Evolutionary conservation across 2,113 vertebrate species (phyloP), one percentile per base, ranked within the genome.

Genomic region (Psilopogon haemacephalus): DNA sequence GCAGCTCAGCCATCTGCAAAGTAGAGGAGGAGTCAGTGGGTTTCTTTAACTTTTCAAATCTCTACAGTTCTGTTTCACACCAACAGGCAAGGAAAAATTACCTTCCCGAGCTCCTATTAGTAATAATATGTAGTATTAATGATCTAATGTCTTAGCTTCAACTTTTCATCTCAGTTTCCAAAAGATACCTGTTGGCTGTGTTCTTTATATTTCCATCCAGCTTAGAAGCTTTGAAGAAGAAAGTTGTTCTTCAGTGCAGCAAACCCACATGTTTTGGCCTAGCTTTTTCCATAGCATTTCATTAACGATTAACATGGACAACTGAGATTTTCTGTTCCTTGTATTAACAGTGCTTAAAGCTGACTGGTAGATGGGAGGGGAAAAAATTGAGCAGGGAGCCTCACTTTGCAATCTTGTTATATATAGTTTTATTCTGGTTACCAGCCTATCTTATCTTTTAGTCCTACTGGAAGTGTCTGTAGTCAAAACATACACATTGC

Each of bases 11-110:
- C 93, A 87, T 93, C 94, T 95, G 94, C 89, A 87, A 92, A 93
- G 89, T 90, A 81, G 81, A 92, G 90, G 73, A 90, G 84, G 90
- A 60, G 70, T 77, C 89, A 89, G 77, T 75, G 81, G 40, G 37
- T 79, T 96, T 72, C 90, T 94, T 94, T 90, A 94, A 92, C 90
- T 92, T 92, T 94, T 90, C 40, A 63, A 68, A 89, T 92, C 64
- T 84, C 70, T 72, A 20, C 7, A 3, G 62, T 89, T 75, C 74
- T 70, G 42, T 90, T 73, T 84, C 8, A 2, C 64, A 91, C 42
- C 68, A 93, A 83, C 71, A 76, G 56, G 60, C 89, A 87, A 50
- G 68, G 59, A 92, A 76, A 90, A 95, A 87, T 76, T 74, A 70
- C 88, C 60, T 89, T 89, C 71, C 52, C 64, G 69, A 82, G 60